Base-by-base conservation (phyloP, 1,140 invertebrate genomes). In the Camponotus pennsylvanicus region DNA sequence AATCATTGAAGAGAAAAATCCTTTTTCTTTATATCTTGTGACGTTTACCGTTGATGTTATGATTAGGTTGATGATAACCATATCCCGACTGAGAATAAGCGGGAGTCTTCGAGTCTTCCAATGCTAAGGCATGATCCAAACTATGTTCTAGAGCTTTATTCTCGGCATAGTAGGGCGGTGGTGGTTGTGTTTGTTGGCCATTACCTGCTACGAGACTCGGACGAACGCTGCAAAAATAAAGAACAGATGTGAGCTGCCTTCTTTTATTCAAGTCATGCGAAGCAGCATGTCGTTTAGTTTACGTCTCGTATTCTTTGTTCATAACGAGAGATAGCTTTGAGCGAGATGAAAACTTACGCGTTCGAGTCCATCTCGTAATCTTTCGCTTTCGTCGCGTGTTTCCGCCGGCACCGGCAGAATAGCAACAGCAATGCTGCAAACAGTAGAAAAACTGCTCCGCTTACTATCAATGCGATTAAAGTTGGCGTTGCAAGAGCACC, bases 71-170 rank as follows among this genome's bases (percentile, higher is more conserved):
- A 93, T 98, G 97, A 92, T 98, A 98, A 49, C 97, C 97, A 92
- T 98, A 98, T 37, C 98, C 98, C 66, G 97, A 97, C 92, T 98
- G 98, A 27, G 97, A 97, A 93, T 98, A 98, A 9, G 98, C 96
- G 0, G 97, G 96, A 27, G 96, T 97, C 94, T 98, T 98, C 9
- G 98, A 97, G 89, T 98, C 97, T 76, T 98, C 97, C 95, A 98
- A 96, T 49, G 97, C 97, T 34, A 98, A 90, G 0, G 97, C 97
- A 82, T 98, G 95, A 92, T 98, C 98, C 96, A 98, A 96, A 18
- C 97, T 98, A 93, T 98, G 97, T 94, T 99, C 98, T 11, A 98
- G 95, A 42, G 98, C 98, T 95, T 98, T 98, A 94, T 98, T 98
- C 94, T 98, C 98, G 94, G 98, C 97, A 90, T 98, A 98, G 13